Base-by-base conservation (phyloP, 1,140 invertebrate species). In the Eubasilissa regina region DNA sequence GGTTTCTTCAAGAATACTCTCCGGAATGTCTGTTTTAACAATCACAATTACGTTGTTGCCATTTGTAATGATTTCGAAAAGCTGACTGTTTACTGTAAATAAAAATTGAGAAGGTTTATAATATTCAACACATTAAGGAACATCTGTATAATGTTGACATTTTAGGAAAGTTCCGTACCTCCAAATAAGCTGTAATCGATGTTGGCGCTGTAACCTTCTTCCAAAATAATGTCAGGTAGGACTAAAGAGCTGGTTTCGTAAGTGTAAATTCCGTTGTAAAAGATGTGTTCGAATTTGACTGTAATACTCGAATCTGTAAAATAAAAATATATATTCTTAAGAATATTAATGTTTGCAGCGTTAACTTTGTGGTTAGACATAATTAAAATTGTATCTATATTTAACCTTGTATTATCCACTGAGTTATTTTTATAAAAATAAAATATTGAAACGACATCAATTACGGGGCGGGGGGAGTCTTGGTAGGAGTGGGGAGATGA, bases 231-330 rank as follows among this genome's bases (percentile, higher is more conserved):
- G 19, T 68, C 19, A 9, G 70, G 35, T 45, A 60, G 15, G 43
- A 15, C 35, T 25, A 80, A 51, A 0, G 12, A 8, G 13, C 51
- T 15, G 11, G 56, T 60, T 64, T 25, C 25, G 62, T 77, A 77
- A 0, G 48, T n/a, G 44, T 80, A 80, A 66, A 17, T 60, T 68
- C 74, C 75, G 7, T 66, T 43, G 48, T 80, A 80, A 64, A 77
- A 53, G 17, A 15, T 47, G n/a, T 77, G 9, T 7, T 77, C 62
- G 51, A 77, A 77, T 11, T 53, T 68, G 6, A 73, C 4, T 10
- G 21, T 12, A 35, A 44, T 35, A 17, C 13, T 15, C 12, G 43
- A 7, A 17, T 68, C 64, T 68, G 21, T 10, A 64, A 64, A 35
- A 43, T 13, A 64, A 64, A 13, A n/a, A n/a, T n/a, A n/a, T n/a